These are phyloP conservation scores for Babylonia areolata DNA, from an alignment of 1,140 invertebrate genomes.

Conservation along the genomic window DNA sequence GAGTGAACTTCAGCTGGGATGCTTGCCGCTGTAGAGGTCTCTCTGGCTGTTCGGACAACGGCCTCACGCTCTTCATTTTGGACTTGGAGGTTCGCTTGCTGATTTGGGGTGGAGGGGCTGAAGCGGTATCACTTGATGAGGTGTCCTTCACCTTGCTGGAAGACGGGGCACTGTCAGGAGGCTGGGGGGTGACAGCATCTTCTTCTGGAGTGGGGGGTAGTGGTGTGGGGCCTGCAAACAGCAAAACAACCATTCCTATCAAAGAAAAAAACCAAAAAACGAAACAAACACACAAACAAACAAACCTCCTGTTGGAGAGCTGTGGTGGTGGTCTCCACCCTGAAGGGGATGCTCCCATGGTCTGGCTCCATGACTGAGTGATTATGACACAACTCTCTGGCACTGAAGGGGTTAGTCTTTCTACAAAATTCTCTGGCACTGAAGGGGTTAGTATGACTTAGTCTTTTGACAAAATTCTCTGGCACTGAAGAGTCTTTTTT, in stretches of 20 bases:
- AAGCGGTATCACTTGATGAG: background rate
- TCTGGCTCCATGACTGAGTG: too few species aligned
- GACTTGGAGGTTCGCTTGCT: background rate
- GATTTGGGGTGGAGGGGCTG: background rate
- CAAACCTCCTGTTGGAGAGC: too few species aligned
- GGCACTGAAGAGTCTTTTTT: too few species aligned
- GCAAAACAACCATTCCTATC: too few species aligned
- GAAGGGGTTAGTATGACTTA: too few species aligned
- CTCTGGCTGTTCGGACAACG: background rate
- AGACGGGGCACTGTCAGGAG: background rate
- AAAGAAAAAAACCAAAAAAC: too few species aligned
- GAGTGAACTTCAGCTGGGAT: constrained; percentile 27
- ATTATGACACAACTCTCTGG: background rate
- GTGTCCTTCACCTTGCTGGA: constrained; percentile 1
- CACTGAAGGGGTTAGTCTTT: background rate
- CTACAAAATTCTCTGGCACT: too few species aligned
- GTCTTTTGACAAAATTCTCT: too few species aligned
- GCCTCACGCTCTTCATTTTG: background rate
- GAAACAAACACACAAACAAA: too few species aligned
- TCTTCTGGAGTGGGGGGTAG: background rate
- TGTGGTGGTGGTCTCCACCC: too few species aligned
- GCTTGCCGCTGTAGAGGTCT: constrained; percentile 18
- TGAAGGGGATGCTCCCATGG: too few species aligned
- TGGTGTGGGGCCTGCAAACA: background rate
- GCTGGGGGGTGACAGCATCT: background rate